phyloP scores from a whole-genome alignment of 1,140 invertebrate species.

The Listronotus bonariensis region DNA sequence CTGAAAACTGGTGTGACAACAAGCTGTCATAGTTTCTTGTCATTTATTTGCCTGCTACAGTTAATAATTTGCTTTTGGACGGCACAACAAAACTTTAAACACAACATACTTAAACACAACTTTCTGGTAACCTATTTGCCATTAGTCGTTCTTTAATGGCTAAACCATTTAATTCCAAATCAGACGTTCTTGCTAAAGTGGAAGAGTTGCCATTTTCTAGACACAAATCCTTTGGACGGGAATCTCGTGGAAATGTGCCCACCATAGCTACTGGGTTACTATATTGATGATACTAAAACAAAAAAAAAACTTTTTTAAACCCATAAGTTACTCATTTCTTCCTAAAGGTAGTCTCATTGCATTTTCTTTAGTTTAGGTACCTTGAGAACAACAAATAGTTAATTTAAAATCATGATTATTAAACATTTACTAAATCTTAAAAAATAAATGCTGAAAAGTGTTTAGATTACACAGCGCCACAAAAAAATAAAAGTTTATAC shows the following conservation, averaged over 20 bases:
- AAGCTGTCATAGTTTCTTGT: too few relatives aligned
- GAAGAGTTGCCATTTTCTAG: conserved; percentile 48
- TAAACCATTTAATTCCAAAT: conserved; percentile 64
- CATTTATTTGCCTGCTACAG: background rate
- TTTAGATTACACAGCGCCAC: too few relatives aligned
- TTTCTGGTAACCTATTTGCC: conserved; percentile 74
- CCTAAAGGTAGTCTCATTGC: too few relatives aligned
- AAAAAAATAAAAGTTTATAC: too few relatives aligned
- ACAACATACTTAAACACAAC: conserved; percentile 65
- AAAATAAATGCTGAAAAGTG: too few relatives aligned
- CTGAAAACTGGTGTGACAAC: too few relatives aligned
- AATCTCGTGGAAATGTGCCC: conserved; percentile 54
- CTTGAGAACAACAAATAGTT: too few relatives aligned
- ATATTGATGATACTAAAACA: conserved; percentile 53
- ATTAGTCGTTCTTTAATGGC: conserved; percentile 76
- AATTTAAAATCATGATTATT: too few relatives aligned
- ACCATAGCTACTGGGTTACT: conserved; percentile 53
- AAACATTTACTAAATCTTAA: too few relatives aligned
- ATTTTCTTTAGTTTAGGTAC: too few relatives aligned
- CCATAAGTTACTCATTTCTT: too few relatives aligned
- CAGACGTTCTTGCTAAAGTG: conserved; percentile 45
- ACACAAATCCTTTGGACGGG: conserved; percentile 53
- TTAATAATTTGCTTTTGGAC: conserved; percentile 15
- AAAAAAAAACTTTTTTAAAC: too few relatives aligned
- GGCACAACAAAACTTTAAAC: conserved; percentile 9